Conservation (phyloP, 2,888 invertebrate genomes). For the Craniophora ligustri region DNA sequence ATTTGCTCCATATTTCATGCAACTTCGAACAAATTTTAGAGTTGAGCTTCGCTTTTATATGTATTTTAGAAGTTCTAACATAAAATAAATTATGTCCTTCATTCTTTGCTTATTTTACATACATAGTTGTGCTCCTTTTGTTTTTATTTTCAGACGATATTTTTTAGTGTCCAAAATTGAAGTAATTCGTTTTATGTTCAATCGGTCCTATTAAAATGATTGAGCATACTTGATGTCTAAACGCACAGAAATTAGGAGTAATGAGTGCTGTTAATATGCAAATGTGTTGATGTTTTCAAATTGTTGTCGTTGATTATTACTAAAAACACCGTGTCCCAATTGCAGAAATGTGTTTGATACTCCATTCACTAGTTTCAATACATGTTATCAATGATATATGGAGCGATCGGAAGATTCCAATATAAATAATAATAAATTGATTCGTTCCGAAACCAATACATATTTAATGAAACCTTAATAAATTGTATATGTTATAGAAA, state of each 20-base stretch:
- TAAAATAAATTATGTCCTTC: not conserved
- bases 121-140: not conserved
- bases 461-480: slow-evolving; percentile 16
- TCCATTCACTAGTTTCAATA: not conserved
- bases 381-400: not conserved
- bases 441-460: not conserved
- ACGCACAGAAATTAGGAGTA: slow-evolving; percentile 44
- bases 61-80: not conserved
- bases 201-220: slow-evolving; percentile 16
- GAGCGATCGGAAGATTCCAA: not conserved
- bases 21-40: slow-evolving; percentile 22
- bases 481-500: not conserved
- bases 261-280: slow-evolving; percentile 48
- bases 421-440: slow-evolving; percentile 1
- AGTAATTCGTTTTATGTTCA: not conserved
- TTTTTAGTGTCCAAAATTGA: not conserved
- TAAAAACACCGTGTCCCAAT: slow-evolving; percentile 7
- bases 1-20: slow-evolving; percentile 35
- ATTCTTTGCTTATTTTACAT: not conserved
- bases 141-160: not conserved
- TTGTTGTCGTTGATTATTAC: slow-evolving; percentile 32
- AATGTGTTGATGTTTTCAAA: slow-evolving; percentile 33
- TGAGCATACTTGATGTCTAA: slow-evolving; percentile 18
- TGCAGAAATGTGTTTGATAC: slow-evolving; percentile 4
- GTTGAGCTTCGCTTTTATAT: not conserved